phyloP scores from a whole-genome alignment of 2,888 invertebrate genomes.

The Anoncus sp. region DNA sequence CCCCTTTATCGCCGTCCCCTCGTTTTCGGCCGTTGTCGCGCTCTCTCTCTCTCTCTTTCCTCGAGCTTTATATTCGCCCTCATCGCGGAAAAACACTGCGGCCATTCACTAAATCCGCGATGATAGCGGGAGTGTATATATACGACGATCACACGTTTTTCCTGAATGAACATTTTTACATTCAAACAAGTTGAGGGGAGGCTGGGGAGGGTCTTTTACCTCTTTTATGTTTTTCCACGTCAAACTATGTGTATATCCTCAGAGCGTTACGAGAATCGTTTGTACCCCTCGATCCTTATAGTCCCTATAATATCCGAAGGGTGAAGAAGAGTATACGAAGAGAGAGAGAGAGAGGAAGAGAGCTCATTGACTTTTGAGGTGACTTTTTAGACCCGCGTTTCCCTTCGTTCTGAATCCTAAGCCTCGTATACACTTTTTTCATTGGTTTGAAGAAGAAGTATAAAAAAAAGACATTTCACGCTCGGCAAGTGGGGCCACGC shows the following conservation, averaged over 20 bases:
- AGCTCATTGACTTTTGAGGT: conserved; percentile 63
- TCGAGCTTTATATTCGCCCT: conserved; percentile 5
- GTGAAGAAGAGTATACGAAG: conserved; percentile 17
- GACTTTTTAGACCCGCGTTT: conserved; percentile 62
- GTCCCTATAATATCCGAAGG: conserved; percentile 50
- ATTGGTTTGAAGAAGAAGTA: conserved; percentile 38
- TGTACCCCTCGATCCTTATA: conserved; percentile 12
- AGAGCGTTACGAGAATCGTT: conserved; percentile 13
- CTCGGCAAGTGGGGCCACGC: conserved; percentile 52
- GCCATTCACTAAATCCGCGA: conserved; percentile 57
- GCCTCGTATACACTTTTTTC: conserved; percentile 44
- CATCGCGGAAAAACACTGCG: conserved; percentile 31
- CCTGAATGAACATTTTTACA: conserved; percentile 59
- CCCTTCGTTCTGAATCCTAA: conserved; percentile 41
- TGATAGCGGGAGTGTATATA: conserved; percentile 50
- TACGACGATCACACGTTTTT: conserved; percentile 46
- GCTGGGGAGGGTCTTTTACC: background rate
- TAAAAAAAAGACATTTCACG: conserved; percentile 54
- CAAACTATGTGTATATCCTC: conserved; percentile 3
- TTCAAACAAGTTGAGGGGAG: background rate
- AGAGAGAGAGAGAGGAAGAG: conserved; percentile 10
- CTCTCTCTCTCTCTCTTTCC: conserved; percentile 2
- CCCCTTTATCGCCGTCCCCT: conserved; percentile 51
- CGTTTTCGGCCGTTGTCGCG: conserved; percentile 41
- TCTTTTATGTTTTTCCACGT: background rate